These are phyloP conservation scores for Daphoenositta chrysoptera DNA, from an alignment of 2,113 vertebrate species.

Conservation along the genomic window DNA sequence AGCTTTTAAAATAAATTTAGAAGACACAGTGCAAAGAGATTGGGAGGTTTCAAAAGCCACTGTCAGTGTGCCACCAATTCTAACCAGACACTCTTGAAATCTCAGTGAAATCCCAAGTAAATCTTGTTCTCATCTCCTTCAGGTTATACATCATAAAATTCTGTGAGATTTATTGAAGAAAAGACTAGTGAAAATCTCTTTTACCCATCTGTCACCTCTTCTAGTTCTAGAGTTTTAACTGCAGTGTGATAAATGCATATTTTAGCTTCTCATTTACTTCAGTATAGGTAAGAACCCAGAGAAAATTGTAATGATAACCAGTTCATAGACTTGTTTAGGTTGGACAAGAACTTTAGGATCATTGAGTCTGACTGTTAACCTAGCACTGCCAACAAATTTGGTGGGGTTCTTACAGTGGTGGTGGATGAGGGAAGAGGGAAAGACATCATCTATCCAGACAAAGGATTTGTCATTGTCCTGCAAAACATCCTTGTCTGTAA, in stretches of 20 bases:
- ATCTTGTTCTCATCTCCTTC: not conserved
- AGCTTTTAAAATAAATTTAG: not conserved
- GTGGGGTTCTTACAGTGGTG: not conserved
- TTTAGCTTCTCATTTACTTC: not conserved
- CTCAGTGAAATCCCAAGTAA: fast-evolving
- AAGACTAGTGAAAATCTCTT: not conserved
- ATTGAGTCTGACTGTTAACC: not conserved
- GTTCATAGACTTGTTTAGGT: not conserved
- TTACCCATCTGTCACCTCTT: not conserved
- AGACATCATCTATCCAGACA: not conserved
- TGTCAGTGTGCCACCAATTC: not conserved
- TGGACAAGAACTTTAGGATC: not conserved
- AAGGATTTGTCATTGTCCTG: not conserved
- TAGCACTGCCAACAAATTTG: not conserved
- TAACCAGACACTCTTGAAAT: not conserved
- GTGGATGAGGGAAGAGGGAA: not conserved
- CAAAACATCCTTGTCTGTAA: not conserved
- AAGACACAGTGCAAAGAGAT: not conserved
- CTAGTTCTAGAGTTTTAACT: not conserved
- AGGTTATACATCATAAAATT: not conserved
- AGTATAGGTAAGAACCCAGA: not conserved
- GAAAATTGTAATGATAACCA: not conserved
- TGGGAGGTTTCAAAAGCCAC: not conserved
- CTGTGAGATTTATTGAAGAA: not conserved
- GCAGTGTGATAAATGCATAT: not conserved